phyloP scores from a whole-genome alignment of 2,888 invertebrate genomes.

The Nowickia ferox region DNA sequence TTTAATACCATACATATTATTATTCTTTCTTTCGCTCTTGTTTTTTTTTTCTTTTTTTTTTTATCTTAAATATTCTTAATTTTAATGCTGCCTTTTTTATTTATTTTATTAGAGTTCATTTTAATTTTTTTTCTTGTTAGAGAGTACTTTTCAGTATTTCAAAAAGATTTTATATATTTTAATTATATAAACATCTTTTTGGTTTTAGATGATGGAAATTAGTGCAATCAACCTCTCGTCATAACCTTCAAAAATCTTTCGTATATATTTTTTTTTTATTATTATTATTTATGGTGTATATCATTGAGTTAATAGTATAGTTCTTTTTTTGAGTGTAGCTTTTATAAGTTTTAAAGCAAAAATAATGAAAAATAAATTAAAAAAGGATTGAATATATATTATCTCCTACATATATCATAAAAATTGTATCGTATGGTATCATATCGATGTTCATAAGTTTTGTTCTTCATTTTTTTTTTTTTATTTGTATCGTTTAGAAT shows the following conservation, averaged over 20 bases:
- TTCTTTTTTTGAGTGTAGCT: constrained; percentile 52
- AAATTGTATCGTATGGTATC: constrained; percentile 80
- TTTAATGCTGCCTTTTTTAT: constrained; percentile 65
- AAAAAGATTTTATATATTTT: constrained; percentile 25
- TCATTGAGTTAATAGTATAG: constrained; percentile 54
- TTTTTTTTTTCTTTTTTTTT: constrained; percentile 46
- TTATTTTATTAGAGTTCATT: constrained; percentile 22
- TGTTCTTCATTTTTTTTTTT: constrained; percentile 72
- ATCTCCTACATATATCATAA: constrained; percentile 71
- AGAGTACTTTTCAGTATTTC: constrained; percentile 47
- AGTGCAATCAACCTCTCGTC: constrained; percentile 24
- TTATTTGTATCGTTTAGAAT: constrained; percentile 75
- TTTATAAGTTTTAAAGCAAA: constrained; percentile 67
- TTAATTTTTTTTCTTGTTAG: constrained; percentile 17
- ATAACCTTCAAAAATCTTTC: constrained; percentile 3
- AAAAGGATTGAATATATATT: constrained; percentile 60
- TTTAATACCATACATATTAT: constrained; percentile 49
- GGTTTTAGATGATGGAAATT: constrained; percentile 26
- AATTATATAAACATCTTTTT: constrained; percentile 11
- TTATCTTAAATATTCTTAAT: constrained; percentile 40
- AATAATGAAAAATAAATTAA: constrained; percentile 43
- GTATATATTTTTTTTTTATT: neutral
- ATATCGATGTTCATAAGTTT: constrained; percentile 80
- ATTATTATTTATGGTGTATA: constrained; percentile 35
- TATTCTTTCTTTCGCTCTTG: constrained; percentile 27